These are phyloP conservation scores for Amphiprion percula DNA, from an alignment of 2,113 vertebrate genomes.

Conservation along the genomic window DNA sequence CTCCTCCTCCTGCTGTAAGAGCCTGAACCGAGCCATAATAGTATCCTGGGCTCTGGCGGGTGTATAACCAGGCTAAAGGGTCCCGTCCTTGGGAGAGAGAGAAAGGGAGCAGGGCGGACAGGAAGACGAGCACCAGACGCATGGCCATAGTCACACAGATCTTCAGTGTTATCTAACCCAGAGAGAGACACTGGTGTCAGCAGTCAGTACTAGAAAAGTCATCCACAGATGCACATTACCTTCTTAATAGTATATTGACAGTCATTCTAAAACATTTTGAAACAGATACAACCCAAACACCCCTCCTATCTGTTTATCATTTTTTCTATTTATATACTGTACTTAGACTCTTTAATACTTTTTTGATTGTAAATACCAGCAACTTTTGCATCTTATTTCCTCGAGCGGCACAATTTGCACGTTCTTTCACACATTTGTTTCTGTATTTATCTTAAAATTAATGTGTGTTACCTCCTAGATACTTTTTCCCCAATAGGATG, in stretches of 20 bases:
- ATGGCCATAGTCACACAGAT: constrained; percentile 72
- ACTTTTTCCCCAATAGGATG: too few species aligned
- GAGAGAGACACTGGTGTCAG: background rate
- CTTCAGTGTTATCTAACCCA: constrained; percentile 35
- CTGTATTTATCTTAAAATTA: too few species aligned
- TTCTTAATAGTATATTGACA: background rate
- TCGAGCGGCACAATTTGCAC: too few species aligned
- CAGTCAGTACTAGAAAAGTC: background rate
- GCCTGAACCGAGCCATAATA: constrained; percentile 65
- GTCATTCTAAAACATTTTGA: too few species aligned
- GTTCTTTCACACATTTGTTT: too few species aligned
- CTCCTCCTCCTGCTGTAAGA: constrained; percentile 74
- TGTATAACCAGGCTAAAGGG: constrained; percentile 88
- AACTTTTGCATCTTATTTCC: too few species aligned
- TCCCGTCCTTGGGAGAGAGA: constrained; percentile 84
- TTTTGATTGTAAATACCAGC: too few species aligned
- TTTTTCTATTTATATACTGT: too few species aligned
- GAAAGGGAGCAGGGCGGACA: constrained; percentile 82
- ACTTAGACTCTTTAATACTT: too few species aligned
- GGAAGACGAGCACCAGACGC: constrained; percentile 65
- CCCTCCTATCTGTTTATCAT: too few species aligned
- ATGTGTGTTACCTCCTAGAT: too few species aligned
- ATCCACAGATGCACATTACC: constrained; percentile 1
- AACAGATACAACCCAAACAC: too few species aligned
- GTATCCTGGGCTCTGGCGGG: constrained; percentile 77